Base-by-base conservation (phyloP, 2,113 vertebrate species). In the Fukomys damarensis region DNA sequence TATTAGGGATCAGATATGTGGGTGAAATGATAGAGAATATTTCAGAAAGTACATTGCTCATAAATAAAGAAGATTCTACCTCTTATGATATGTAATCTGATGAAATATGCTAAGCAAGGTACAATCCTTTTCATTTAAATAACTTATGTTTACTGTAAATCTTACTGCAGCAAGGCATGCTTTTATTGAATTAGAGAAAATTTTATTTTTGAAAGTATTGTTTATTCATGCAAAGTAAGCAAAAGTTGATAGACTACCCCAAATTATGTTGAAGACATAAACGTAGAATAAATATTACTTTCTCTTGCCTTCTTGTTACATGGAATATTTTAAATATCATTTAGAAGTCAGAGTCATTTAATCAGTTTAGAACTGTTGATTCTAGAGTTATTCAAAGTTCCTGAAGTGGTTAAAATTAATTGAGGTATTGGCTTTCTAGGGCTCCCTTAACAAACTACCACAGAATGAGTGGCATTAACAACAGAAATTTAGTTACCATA, bases 91-190 rank as follows among this genome's bases (percentile, higher is more conserved):
- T 72, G 74, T 72, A 92, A 96, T 92, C 90, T 97, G 63, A 94
- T 96, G 95, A 96, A 97, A 98, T 93, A 88, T 97, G 56, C 19
- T 81, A 93, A 97, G 85, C 58, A 95, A 97, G 61, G 93, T 94
- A 76, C 58, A 76, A 95, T 96, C 83, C 86, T 49, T 91, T 92
- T 86, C 56, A 87, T 95, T 97, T 97, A 97, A 97, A 98, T 98
- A 93, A 97, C 87, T 97, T 83, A 24, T 96, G 63, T 98, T 98
- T 98, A 98, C 96, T 98, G 63, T 97, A 98, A 97, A 94, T 0
- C 4, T 98, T 95, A 58, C 72, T 96, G 93, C 28, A 43, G 63
- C n/a, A 90, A 97, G 96, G 97, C 96, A 38, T 96, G 11, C 56
- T 97, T 87, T 76, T 90, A 3, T 92, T 89, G 54, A 66, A 90